A percentile compares a stretch with the other conserved stretches of the same genome.
These are phyloP conservation scores for Saccopteryx bilineata DNA, from an alignment of 2,113 vertebrate species.

Conservation along the genomic window DNA sequence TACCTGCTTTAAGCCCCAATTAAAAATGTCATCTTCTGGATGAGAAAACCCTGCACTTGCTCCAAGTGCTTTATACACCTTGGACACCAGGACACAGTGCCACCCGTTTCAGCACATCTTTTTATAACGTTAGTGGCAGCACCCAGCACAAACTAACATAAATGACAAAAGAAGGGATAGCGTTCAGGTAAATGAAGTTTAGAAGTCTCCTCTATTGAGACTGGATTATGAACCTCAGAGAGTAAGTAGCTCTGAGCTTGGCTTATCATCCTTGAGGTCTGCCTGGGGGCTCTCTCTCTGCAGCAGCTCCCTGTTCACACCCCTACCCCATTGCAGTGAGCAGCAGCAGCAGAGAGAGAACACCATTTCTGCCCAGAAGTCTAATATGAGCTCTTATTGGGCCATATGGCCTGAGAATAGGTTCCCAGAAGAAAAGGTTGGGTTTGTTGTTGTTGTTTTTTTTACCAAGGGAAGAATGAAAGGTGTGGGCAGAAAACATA, in stretches of 20 bases:
- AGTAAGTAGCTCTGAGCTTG: neutral
- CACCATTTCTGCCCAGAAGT: neutral
- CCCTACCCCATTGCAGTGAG: neutral
- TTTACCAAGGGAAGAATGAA: neutral
- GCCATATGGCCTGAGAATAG: neutral
- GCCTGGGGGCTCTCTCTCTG: neutral
- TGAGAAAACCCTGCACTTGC: neutral
- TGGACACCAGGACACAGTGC: too few species aligned
- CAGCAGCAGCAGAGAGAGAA: neutral
- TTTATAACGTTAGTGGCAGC: neutral
- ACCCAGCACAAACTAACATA: rapidly evolving
- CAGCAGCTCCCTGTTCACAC: neutral
- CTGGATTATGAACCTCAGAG: too few species aligned
- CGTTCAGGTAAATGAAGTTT: neutral
- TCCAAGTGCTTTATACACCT: neutral
- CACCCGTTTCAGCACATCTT: neutral
- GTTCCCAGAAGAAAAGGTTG: neutral
- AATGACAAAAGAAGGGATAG: neutral
- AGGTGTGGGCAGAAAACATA: neutral
- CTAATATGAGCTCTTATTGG: neutral
- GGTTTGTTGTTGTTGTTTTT: neutral
- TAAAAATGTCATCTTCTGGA: neutral
- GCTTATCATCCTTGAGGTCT: too few species aligned
- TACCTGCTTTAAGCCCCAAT: neutral
- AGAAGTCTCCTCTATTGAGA: neutral